These are phyloP conservation scores for Gymnothorax reevesii DNA, from an alignment of 2,797 vertebrate genomes.

Conservation along the genomic window DNA sequence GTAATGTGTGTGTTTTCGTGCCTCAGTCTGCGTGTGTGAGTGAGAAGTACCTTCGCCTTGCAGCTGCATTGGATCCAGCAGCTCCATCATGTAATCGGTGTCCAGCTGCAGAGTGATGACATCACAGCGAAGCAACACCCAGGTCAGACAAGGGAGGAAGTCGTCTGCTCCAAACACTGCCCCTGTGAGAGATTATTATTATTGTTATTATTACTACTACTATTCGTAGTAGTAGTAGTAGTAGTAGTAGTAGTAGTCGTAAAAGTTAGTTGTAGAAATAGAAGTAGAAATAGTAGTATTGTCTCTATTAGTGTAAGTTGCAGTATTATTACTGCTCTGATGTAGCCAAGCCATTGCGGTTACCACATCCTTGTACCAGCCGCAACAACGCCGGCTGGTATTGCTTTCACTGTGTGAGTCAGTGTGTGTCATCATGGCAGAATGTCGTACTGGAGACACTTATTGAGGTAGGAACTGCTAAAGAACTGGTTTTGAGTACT, in stretches of 20 bases:
- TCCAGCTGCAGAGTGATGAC: conserved; percentile 78
- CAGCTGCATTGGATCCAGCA: conserved; percentile 82
- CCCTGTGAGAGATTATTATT: conserved; percentile 46
- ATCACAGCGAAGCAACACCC: conserved; percentile 80
- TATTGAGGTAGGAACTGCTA: too few species aligned
- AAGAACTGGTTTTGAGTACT: too few species aligned
- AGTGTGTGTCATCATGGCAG: too few species aligned
- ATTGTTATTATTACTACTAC: too few species aligned
- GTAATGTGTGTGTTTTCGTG: conserved; percentile 12
- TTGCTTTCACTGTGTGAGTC: too few species aligned
- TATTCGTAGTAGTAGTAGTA: neutral
- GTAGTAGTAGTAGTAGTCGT: neutral
- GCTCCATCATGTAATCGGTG: conserved; percentile 91
- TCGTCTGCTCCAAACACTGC: conserved; percentile 81
- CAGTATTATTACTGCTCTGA: too few species aligned
- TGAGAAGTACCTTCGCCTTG: conserved; percentile 79
- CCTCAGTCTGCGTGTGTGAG: neutral
- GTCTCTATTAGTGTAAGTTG: too few species aligned
- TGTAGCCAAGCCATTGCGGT: too few species aligned
- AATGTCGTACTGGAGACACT: too few species aligned
- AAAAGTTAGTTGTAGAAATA: neutral
- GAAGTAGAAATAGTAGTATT: too few species aligned
- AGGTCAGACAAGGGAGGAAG: conserved; percentile 85
- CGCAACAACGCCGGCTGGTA: too few species aligned
- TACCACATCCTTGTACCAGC: too few species aligned